Conservation (phyloP, 2,113 vertebrate species). For the Paramisgurnus dabryanus region DNA sequence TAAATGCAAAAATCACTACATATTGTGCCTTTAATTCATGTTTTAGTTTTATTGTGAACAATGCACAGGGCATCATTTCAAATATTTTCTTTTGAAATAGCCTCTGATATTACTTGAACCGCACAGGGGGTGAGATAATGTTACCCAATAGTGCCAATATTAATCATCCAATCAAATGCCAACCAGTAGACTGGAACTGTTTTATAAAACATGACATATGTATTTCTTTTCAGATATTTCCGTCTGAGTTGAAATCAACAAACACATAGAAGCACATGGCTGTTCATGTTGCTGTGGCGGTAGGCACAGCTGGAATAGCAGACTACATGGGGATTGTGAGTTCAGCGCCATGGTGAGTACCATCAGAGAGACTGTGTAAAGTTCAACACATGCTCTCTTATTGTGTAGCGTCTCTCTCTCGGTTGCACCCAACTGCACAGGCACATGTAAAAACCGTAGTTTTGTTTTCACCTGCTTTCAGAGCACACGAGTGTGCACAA, state of each 20-base stretch:
- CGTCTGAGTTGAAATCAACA: conserved; percentile 1
- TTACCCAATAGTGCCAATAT: no score
- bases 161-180: no score
- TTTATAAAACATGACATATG: not conserved
- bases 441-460: not conserved
- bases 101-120: no score
- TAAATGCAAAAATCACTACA: no score
- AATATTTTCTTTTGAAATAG: no score
- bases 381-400: conserved; percentile 28
- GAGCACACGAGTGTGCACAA: conserved; percentile 3
- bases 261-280: not conserved
- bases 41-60: no score
- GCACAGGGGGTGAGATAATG: no score
- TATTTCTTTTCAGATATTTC: not conserved
- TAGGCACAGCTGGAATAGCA: conserved; percentile 16
- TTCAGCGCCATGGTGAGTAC: conserved; percentile 34
- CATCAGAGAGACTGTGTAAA: conserved; percentile 5
- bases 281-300: conserved; percentile 9
- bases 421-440: not conserved
- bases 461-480: conserved; percentile 17
- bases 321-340: conserved; percentile 7
- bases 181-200: not conserved
- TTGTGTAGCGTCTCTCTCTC: not conserved
- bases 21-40: no score
- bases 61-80: no score